Percentiles rank a stretch among this genome's conserved stretches.
Conservation (phyloP, 1,140 invertebrate genomes). For the Psilanteris sp. region DNA sequence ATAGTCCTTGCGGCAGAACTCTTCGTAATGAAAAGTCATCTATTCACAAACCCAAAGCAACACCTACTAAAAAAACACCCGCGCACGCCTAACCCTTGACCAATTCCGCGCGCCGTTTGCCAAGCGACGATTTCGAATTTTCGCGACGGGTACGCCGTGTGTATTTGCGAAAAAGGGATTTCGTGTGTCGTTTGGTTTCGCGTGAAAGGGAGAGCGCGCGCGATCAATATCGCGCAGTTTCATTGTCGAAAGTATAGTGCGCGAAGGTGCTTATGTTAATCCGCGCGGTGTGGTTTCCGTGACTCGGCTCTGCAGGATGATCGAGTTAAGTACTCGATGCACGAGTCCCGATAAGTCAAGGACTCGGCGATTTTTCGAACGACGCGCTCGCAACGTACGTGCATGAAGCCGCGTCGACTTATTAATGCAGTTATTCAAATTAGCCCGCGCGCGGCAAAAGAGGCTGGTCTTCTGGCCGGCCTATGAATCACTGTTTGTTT, state of each 20-base stretch:
- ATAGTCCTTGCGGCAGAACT: too few species aligned
- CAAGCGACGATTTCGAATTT: too few species aligned
- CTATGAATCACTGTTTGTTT: constrained; percentile 57
- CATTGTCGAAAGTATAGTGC: constrained; percentile 42
- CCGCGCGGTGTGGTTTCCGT: constrained; percentile 53
- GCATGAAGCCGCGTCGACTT: constrained; percentile 24
- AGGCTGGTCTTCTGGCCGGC: constrained; percentile 27
- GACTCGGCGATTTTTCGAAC: constrained; percentile 24
- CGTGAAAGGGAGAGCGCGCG: constrained; percentile 52
- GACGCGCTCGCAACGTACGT: constrained; percentile 7
- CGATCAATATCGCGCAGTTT: constrained; percentile 58
- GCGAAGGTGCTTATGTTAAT: constrained; percentile 62
- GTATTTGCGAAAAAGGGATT: too few species aligned
- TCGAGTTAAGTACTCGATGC: constrained; percentile 62
- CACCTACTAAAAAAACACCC: too few species aligned
- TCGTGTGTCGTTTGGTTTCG: constrained; percentile 37
- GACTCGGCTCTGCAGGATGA: constrained; percentile 42
- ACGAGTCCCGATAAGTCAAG: constrained; percentile 58
- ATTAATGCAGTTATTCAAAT: constrained; percentile 60
- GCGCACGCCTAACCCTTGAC: too few species aligned
- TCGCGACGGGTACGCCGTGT: too few species aligned
- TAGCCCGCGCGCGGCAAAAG: constrained; percentile 4
- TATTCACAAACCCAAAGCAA: too few species aligned
- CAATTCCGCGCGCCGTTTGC: too few species aligned
- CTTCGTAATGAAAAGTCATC: too few species aligned